Evolutionary conservation across 35 echinoderm and acorn worm genomes (phyloP), one percentile per base, ranked within the genome.

Genomic region (Chiridota heheva): DNA sequence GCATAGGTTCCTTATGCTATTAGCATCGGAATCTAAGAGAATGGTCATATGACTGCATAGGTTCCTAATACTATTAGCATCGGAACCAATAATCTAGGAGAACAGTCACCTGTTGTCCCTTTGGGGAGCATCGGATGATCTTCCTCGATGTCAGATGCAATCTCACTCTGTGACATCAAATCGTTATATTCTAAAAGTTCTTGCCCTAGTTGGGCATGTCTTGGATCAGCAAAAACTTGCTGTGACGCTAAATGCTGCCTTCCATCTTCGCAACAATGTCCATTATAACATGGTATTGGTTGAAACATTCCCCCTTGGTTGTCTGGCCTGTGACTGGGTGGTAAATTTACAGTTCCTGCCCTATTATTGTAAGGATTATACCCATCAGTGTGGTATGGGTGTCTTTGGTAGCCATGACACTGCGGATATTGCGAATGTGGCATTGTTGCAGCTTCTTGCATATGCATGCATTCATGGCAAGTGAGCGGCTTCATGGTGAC

Each of bases 161-260:
- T 68, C 24, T 84, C 81, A 57, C 81, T 84, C 67, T 84, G 81
- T 27, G 81, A 73, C 56, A 84, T 71, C 48, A 72, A 4, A 18
- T 84, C 81, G 22, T 84, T 84, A 53, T 72, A 84, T 58, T 84
- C 66, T 44, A 84, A 26, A 2, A 84, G 49, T 44, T 84, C 81
- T 22, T 84, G 44, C 10, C 81, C 81, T 40, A 84, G 63, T 42
- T 84, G 53, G 6, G 81, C 81, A 55, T 84, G 81, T 36, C 81
- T 57, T 33, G 81, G 81, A 44, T 84, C 81, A 34, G 70, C 81
- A 84, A 84, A 84, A 28, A 72, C 81, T 44, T 83, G 81, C 18
- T 70, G 65, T 2, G 64, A 49, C 22, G 66, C 49, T 40, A 78
- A 38, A 38, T 78, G 51, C 29, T 78, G 75, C 15, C 53, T 57